phyloP scores from a whole-genome alignment of 2,888 invertebrate genomes.

The Scrobipalpa atriplicella region DNA sequence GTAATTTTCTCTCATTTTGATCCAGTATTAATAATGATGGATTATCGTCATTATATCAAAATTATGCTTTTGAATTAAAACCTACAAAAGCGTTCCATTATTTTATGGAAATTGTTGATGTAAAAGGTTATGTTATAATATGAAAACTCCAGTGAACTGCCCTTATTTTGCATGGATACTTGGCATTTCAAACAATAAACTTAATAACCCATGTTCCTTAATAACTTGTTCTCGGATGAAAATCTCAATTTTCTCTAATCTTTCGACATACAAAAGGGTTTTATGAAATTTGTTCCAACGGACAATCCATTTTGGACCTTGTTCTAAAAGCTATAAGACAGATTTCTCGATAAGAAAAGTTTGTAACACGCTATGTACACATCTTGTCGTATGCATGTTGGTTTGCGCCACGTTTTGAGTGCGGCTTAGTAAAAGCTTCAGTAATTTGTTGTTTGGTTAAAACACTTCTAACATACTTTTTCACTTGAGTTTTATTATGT shows the following conservation, averaged over 20 bases:
- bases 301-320: not conserved
- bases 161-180: slow-evolving; percentile 2
- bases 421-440: not conserved
- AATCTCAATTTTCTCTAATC: slow-evolving; percentile 18
- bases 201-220: slow-evolving; percentile 1
- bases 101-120: no score
- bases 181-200: slow-evolving; percentile 13
- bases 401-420: not conserved
- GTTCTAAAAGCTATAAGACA: not conserved
- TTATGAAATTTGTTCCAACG: slow-evolving; percentile 11
- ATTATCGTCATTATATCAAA: no score
- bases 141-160: not conserved
- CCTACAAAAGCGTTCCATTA: no score
- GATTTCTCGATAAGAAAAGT: not conserved
- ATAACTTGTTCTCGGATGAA: slow-evolving; percentile 9
- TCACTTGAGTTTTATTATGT: no score
- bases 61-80: no score
- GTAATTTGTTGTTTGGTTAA: not conserved
- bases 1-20: no score
- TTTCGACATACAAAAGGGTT: slow-evolving; percentile 5
- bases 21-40: no score
- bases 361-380: not conserved
- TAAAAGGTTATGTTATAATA: not conserved
- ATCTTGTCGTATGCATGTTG: slow-evolving; percentile 15
- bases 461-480: no score